phyloP scores from a whole-genome alignment of 2,113 vertebrate genomes.

The Mastomys coucha region DNA sequence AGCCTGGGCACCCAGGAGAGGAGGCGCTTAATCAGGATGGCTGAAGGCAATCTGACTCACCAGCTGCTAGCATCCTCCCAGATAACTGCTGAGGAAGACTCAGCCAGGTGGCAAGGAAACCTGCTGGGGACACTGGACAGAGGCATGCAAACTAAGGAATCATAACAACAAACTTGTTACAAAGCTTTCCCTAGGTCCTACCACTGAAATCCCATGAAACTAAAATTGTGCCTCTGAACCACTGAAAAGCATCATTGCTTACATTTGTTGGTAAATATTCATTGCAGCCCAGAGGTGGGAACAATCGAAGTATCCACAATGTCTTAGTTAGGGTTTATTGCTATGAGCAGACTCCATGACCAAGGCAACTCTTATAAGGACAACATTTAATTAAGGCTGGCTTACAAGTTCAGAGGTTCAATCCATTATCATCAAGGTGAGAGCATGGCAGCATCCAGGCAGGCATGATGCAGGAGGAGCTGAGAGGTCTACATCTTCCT shows the following conservation, averaged over 20 bases:
- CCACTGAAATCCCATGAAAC: not conserved
- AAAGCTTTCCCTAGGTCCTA: not conserved
- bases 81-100: constrained; percentile 38
- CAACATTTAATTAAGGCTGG: no score
- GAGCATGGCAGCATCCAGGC: no score
- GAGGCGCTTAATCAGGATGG: accelerated
- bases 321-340: no score
- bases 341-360: no score
- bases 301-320: not conserved
- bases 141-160: not conserved
- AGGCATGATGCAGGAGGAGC: no score
- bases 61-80: not conserved
- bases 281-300: not conserved
- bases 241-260: not conserved
- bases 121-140: not conserved
- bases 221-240: not conserved
- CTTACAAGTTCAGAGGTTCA: no score
- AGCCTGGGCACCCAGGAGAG: not conserved
- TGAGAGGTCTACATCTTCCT: no score
- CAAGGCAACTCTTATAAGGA: no score
- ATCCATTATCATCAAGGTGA: no score
- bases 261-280: not conserved
- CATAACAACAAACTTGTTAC: not conserved
- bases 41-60: accelerated
- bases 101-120: not conserved